Conservation (phyloP, 2,113 vertebrate genomes). For the Ceyx melanurus region DNA sequence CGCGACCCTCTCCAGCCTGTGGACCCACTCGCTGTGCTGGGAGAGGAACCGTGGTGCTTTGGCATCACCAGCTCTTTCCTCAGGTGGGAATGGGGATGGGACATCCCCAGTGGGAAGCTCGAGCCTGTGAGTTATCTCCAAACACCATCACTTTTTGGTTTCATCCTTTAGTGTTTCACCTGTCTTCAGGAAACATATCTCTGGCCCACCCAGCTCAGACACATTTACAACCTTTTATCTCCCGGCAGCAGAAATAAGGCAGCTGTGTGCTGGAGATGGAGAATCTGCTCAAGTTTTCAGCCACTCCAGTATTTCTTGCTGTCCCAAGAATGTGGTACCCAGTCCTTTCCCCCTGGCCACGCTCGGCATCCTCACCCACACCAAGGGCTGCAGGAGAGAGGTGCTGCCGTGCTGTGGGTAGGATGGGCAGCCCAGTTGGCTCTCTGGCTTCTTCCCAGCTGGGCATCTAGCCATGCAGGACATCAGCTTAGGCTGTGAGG, state of each 20-base stretch:
- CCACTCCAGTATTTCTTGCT: neutral
- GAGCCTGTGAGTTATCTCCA: fast-evolving
- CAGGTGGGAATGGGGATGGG: neutral
- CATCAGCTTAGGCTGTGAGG: neutral
- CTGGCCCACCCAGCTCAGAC: neutral
- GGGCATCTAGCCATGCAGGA: neutral
- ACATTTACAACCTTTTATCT: neutral
- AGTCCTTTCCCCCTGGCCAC: neutral
- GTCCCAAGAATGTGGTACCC: neutral
- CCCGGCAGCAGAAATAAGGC: neutral
- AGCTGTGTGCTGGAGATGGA: neutral
- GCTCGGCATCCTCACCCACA: neutral
- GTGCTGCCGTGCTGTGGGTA: fast-evolving
- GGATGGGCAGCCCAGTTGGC: neutral
- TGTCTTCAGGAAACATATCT: neutral
- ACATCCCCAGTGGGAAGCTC: neutral
- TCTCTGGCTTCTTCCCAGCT: neutral
- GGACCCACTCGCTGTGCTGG: neutral
- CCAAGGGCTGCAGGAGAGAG: neutral
- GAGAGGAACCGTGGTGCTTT: neutral
- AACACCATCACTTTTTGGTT: fast-evolving
- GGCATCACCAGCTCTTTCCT: neutral
- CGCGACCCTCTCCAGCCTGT: neutral
- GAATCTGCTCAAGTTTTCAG: neutral
- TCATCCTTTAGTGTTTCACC: neutral